Percentiles rank a stretch among this genome's conserved stretches.
Conservation (phyloP, 2,888 invertebrate species). For the Dryococelus australis region DNA sequence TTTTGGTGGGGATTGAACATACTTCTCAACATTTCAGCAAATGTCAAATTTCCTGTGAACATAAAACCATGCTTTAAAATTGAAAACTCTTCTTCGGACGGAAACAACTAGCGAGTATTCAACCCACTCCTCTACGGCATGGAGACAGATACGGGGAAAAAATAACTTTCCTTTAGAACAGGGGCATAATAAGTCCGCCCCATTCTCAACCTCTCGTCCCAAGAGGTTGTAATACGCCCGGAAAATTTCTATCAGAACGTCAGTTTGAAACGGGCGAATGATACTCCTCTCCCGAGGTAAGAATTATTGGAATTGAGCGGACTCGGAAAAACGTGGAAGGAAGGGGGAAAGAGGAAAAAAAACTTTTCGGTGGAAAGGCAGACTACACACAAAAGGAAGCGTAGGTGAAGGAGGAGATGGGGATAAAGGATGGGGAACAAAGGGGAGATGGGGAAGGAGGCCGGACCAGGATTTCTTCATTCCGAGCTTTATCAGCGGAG, state of each 20-base stretch:
- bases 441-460: background rate
- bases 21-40: too few species aligned
- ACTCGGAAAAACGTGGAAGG: background rate
- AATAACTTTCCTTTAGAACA: background rate
- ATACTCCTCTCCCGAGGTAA: background rate
- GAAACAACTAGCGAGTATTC: background rate
- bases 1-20: too few species aligned
- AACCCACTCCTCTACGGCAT: background rate
- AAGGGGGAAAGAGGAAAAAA: too few species aligned
- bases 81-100: background rate
- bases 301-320: background rate
- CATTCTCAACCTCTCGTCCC: background rate
- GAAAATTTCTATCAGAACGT: conserved; percentile 2
- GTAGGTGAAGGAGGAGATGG: too few species aligned
- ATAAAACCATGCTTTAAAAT: background rate
- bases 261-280: background rate
- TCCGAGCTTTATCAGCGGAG: conserved; percentile 30
- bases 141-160: background rate
- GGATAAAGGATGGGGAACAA: background rate
- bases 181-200: background rate
- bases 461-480: background rate
- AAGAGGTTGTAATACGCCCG: background rate
- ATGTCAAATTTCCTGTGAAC: background rate
- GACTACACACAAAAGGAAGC: too few species aligned
- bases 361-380: too few species aligned